Evolutionary conservation across 2,797 vertebrate species (phyloP).

Genomic region (Silurus lanzhouensis): DNA sequence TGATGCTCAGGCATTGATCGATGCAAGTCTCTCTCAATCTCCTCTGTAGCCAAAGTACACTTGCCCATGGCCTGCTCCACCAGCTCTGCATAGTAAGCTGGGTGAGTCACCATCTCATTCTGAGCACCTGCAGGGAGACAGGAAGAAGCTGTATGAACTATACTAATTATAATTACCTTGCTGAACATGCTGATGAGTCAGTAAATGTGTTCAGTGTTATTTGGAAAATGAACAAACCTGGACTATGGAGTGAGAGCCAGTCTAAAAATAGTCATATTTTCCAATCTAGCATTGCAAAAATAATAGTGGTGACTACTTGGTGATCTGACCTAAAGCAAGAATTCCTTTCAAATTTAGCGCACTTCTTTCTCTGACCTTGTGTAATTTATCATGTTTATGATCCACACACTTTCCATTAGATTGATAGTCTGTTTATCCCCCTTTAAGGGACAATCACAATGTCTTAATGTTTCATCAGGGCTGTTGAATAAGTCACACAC

Average conservation of each 20-base stretch:
- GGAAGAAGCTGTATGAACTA: background rate
- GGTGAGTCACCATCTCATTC: conserved; percentile 92
- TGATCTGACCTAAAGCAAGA: background rate
- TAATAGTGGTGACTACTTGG: background rate
- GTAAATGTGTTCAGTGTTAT: background rate
- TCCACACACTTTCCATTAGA: background rate
- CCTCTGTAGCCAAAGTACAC: conserved; percentile 89
- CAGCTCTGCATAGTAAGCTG: conserved; percentile 88
- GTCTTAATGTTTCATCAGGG: background rate
- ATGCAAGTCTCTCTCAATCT: conserved; percentile 96
- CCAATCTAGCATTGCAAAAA: background rate
- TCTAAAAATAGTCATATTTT: background rate
- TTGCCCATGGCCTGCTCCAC: conserved; percentile 88
- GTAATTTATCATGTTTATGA: background rate
- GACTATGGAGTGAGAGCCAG: background rate
- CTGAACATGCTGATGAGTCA: background rate
- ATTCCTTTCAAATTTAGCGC: background rate
- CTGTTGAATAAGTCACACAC: background rate
- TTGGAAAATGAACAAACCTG: background rate
- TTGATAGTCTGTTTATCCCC: background rate
- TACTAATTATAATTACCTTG: background rate
- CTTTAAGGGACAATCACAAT: background rate
- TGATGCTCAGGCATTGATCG: conserved; percentile 98
- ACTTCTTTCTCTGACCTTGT: background rate
- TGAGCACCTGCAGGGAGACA: conserved; percentile 79